phyloP scores from a whole-genome alignment of 2,888 invertebrate genomes.

The Saturnia pavonia region DNA sequence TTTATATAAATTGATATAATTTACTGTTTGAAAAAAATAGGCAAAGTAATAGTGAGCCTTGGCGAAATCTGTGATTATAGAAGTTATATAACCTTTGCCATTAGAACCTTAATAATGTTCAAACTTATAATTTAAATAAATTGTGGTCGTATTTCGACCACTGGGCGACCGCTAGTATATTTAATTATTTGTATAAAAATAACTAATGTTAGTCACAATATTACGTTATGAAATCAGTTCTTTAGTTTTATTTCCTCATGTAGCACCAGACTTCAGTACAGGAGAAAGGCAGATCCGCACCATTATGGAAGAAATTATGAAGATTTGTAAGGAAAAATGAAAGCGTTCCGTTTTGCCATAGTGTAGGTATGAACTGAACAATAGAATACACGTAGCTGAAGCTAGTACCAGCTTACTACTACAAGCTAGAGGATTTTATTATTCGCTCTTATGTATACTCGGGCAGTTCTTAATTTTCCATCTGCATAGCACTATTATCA shows the following conservation, averaged over 20 bases:
- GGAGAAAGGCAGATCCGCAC: background rate
- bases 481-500: background rate
- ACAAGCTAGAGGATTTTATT: background rate
- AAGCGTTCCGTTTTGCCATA: conserved; percentile 1
- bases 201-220: background rate
- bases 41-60: too few relatives aligned
- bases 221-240: background rate
- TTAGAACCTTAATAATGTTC: too few relatives aligned
- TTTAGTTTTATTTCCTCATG: background rate
- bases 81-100: too few relatives aligned
- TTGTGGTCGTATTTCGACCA: too few relatives aligned
- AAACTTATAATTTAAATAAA: too few relatives aligned
- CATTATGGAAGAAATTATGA: conserved; percentile 11
- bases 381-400: background rate
- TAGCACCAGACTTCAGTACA: conserved; percentile 1
- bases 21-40: too few relatives aligned
- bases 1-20: too few relatives aligned
- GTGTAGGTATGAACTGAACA: background rate
- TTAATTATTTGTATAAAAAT: too few relatives aligned
- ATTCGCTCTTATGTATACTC: background rate
- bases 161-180: too few relatives aligned
- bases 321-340: conserved; percentile 12
- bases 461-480: background rate
- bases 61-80: too few relatives aligned
- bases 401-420: background rate